Conservation (phyloP, 2,113 vertebrate genomes). For the Pterophyllum scalare region DNA sequence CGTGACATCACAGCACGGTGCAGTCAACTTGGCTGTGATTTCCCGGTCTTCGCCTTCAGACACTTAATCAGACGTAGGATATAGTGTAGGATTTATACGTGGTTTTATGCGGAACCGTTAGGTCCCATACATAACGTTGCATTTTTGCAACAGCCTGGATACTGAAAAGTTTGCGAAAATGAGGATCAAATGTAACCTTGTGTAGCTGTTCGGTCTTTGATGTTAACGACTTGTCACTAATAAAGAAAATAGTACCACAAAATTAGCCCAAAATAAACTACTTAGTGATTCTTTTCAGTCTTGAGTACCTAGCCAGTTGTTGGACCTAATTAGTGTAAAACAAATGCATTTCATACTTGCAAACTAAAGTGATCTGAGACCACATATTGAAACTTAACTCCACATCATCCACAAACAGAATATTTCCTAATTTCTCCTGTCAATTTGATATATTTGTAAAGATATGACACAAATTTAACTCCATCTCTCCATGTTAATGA, state of each 20-base stretch:
- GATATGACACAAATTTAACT: background rate
- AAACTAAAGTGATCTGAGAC: no score
- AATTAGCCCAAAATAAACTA: no score
- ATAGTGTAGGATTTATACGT: background rate
- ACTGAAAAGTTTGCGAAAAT: background rate
- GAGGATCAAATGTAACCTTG: background rate
- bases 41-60: background rate
- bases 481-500: no score
- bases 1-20: slow-evolving; percentile 53
- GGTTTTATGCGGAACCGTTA: background rate
- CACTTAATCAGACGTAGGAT: background rate
- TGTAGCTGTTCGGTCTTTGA: background rate
- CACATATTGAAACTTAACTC: no score
- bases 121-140: background rate
- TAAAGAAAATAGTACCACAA: no score
- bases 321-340: no score
- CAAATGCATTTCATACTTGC: no score
- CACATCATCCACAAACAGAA: background rate
- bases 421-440: background rate
- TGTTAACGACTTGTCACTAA: no score
- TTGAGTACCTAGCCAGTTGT: no score
- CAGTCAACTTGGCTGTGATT: background rate
- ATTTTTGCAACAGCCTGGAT: background rate
- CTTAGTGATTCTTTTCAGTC: no score
- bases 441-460: background rate